These are phyloP conservation scores for Elymnias hypermnestra DNA, from an alignment of 1,140 invertebrate species.

Conservation along the genomic window DNA sequence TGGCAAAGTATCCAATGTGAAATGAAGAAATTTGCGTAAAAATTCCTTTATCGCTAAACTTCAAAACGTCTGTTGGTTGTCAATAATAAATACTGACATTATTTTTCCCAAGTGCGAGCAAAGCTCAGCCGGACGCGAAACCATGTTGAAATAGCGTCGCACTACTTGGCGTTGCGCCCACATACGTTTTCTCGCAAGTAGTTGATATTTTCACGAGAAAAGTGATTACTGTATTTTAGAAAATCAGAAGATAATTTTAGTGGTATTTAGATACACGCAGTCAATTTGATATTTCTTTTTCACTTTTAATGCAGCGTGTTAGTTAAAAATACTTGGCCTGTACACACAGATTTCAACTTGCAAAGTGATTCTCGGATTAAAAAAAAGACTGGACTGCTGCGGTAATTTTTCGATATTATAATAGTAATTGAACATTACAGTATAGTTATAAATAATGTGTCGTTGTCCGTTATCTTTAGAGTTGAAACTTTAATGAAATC, in stretches of 20 bases:
- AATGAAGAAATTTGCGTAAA: slow-evolving; percentile 2
- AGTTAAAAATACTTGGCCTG: too few species aligned
- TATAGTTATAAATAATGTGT: too few species aligned
- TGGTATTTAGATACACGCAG: not conserved
- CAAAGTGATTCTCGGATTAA: too few species aligned
- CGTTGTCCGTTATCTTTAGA: too few species aligned
- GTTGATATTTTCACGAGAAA: slow-evolving; percentile 56
- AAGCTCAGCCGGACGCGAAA: slow-evolving; percentile 36
- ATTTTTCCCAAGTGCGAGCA: slow-evolving; percentile 34
- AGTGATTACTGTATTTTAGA: slow-evolving; percentile 43
- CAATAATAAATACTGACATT: slow-evolving; percentile 32
- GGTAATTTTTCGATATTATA: too few species aligned
- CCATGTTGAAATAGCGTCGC: slow-evolving; percentile 50
- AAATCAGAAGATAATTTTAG: slow-evolving; percentile 8
- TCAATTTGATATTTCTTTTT: not conserved
- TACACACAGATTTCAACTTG: too few species aligned
- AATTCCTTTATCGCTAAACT: slow-evolving; percentile 10
- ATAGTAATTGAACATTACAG: too few species aligned
- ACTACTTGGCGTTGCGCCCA: slow-evolving; percentile 52
- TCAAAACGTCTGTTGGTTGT: slow-evolving; percentile 19
- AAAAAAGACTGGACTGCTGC: too few species aligned
- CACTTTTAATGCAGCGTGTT: too few species aligned
- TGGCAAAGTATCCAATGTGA: not conserved
- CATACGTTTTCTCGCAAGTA: slow-evolving; percentile 41
- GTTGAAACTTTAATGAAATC: too few species aligned